Conservation (phyloP, 2,797 vertebrate species). For the Mormyrus proboscirostris region DNA sequence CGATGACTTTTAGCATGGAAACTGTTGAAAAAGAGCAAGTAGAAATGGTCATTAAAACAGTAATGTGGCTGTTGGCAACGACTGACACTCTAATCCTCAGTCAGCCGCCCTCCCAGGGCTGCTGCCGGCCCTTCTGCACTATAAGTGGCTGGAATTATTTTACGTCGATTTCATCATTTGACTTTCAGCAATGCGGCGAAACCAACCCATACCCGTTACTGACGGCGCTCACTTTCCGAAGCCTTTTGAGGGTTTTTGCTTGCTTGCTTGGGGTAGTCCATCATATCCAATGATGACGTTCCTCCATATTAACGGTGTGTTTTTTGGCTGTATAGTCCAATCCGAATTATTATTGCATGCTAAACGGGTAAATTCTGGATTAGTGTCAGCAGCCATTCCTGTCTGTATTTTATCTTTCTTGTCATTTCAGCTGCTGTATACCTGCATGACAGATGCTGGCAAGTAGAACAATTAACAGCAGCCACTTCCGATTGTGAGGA, state of each 20-base stretch:
- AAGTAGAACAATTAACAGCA: background rate
- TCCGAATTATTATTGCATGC: background rate
- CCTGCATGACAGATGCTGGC: background rate
- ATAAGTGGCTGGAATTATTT: constrained; percentile 4
- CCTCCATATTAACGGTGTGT: background rate
- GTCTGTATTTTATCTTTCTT: background rate
- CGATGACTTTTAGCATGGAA: constrained; percentile 7
- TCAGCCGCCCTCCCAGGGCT: background rate
- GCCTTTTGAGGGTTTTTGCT: background rate
- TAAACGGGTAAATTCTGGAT: background rate
- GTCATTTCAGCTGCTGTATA: background rate
- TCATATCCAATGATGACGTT: background rate
- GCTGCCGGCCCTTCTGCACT: background rate
- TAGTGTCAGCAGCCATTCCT: background rate
- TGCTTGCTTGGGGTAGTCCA: background rate
- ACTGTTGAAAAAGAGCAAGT: constrained; percentile 2
- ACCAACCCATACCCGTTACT: background rate
- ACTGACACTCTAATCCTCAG: background rate
- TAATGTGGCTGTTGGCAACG: constrained; percentile 19
- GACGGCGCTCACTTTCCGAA: background rate
- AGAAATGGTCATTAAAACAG: constrained; percentile 25
- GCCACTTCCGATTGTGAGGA: background rate
- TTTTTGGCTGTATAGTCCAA: background rate
- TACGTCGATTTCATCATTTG: background rate
- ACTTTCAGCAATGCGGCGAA: background rate